phyloP scores from a whole-genome alignment of 2,113 vertebrate genomes.

The Noturus placidus region DNA sequence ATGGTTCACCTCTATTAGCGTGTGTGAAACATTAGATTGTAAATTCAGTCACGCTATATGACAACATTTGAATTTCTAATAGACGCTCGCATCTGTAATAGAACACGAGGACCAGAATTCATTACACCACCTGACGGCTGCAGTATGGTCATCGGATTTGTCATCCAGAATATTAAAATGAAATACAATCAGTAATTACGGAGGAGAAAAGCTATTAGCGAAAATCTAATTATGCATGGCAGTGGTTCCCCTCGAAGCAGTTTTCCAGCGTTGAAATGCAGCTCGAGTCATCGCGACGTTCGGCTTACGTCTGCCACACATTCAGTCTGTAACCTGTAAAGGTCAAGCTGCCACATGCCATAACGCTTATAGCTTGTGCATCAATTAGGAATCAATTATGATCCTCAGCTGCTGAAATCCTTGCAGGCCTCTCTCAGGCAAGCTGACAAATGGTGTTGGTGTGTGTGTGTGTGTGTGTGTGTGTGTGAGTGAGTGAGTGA shows the following conservation, averaged over 20 bases:
- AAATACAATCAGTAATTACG: conserved; percentile 59
- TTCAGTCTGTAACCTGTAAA: conserved; percentile 56
- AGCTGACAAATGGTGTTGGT: background rate
- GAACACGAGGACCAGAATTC: conserved; percentile 38
- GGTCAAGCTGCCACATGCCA: conserved; percentile 53
- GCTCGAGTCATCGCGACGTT: conserved; percentile 34
- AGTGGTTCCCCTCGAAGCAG: conserved; percentile 54
- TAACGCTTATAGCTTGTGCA: conserved; percentile 49
- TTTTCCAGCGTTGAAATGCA: conserved; percentile 21
- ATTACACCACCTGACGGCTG: conserved; percentile 40
- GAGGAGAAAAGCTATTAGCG: conserved; percentile 58
- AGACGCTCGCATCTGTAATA: conserved; percentile 8
- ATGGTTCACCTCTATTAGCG: conserved; percentile 28
- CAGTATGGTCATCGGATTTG: conserved; percentile 48
- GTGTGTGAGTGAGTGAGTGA: background rate
- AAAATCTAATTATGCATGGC: conserved; percentile 65
- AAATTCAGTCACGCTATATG: conserved; percentile 41
- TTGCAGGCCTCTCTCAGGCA: conserved; percentile 38
- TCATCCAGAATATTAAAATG: conserved; percentile 61
- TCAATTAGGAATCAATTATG: conserved; percentile 47
- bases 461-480: conserved; percentile 26
- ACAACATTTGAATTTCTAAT: conserved; percentile 38
- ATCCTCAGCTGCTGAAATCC: conserved; percentile 47
- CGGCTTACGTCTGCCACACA: conserved; percentile 23
- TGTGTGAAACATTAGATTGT: conserved; percentile 28